A percentile compares a stretch with the other conserved stretches of the same genome.
Conservation (phyloP, 2,113 vertebrate genomes). For the Thymallus thymallus region DNA sequence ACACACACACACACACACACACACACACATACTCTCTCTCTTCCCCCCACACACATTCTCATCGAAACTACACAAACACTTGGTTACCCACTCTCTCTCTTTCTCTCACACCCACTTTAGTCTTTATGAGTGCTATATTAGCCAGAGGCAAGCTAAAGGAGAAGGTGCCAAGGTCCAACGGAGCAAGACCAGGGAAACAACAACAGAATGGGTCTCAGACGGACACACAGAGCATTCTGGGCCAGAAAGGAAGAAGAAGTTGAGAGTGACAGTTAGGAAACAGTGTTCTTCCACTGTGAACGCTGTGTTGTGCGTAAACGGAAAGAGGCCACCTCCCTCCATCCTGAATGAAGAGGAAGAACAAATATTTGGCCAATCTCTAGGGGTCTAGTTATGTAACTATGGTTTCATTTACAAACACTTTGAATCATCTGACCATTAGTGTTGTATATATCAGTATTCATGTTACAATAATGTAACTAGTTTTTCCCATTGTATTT, state of each 20-base stretch:
- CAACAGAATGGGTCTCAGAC: slow-evolving; percentile 66
- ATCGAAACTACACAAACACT: no score
- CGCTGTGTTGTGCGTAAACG: slow-evolving; percentile 36
- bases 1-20: no score
- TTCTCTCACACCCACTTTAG: no score
- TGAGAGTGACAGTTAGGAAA: slow-evolving; percentile 54
- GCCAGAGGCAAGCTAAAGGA: slow-evolving; percentile 54
- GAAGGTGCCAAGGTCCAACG: slow-evolving; percentile 47
- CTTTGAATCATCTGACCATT: not conserved
- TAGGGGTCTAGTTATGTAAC: not conserved
- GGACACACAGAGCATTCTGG: slow-evolving; percentile 53
- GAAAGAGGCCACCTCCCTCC: not conserved
- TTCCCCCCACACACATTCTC: no score
- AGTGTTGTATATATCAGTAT: no score
- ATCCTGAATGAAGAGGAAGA: slow-evolving; percentile 13
- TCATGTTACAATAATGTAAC: no score
- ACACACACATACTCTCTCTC: no score
- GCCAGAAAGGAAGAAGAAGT: slow-evolving; percentile 36
- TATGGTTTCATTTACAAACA: not conserved
- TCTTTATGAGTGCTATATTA: slow-evolving; percentile 30
- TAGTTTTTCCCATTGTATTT: no score
- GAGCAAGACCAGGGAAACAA: slow-evolving; percentile 61
- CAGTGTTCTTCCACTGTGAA: slow-evolving; percentile 24
- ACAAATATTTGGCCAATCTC: not conserved
- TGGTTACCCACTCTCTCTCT: no score